Conservation (phyloP, 2,113 vertebrate species). For the Cynopterus brachyotis region DNA sequence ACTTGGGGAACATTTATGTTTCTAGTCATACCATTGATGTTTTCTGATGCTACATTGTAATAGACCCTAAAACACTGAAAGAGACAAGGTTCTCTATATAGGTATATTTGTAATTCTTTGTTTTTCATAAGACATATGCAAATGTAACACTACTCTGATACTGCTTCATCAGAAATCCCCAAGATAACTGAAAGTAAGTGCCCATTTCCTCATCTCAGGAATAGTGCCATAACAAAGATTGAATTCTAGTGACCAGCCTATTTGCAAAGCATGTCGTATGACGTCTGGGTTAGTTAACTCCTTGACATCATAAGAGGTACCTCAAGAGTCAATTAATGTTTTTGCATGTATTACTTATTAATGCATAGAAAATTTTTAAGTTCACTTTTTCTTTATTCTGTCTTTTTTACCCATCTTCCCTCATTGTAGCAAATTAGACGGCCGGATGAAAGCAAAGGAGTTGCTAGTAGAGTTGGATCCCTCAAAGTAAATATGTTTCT, state of each 20-base stretch:
- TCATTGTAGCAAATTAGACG: slow-evolving; percentile 92
- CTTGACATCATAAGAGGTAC: slow-evolving; percentile 79
- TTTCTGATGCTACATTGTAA: slow-evolving; percentile 58
- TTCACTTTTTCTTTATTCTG: slow-evolving; percentile 92
- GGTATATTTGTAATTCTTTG: slow-evolving; percentile 76
- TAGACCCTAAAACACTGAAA: slow-evolving; percentile 53
- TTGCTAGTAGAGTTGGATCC: slow-evolving; percentile 93
- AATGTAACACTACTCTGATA: slow-evolving; percentile 72
- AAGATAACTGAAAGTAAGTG: slow-evolving; percentile 80
- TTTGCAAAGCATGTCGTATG: slow-evolving; percentile 69
- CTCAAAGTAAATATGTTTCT: slow-evolving; percentile 94
- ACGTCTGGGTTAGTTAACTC: slow-evolving; percentile 60
- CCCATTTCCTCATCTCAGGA: slow-evolving; percentile 71
- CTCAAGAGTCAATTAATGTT: slow-evolving; percentile 85
- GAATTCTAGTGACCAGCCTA: slow-evolving; percentile 42
- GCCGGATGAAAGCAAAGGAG: slow-evolving; percentile 92
- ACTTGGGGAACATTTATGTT: slow-evolving; percentile 54
- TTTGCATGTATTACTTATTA: slow-evolving; percentile 89
- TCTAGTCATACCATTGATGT: slow-evolving; percentile 57
- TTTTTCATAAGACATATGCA: slow-evolving; percentile 75
- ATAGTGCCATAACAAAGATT: slow-evolving; percentile 54
- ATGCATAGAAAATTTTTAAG: slow-evolving; percentile 89
- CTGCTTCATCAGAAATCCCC: slow-evolving; percentile 74
- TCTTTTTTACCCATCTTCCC: slow-evolving; percentile 89
- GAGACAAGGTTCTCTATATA: slow-evolving; percentile 58